These are phyloP conservation scores for Neuroterus valhalla DNA, from an alignment of 1,140 invertebrate species.

Conservation along the genomic window DNA sequence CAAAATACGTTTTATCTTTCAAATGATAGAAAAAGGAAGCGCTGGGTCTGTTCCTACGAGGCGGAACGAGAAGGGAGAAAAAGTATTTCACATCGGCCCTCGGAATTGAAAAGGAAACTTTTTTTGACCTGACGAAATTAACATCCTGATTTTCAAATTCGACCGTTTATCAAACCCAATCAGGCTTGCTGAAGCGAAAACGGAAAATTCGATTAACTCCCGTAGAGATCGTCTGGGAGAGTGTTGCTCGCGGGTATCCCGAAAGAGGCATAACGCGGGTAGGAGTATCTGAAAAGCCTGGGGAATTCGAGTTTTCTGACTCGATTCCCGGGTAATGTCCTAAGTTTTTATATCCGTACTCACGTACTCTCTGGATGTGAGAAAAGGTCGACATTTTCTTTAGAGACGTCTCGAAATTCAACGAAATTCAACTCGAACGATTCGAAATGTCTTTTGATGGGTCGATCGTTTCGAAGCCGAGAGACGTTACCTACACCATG, in stretches of 20 bases:
- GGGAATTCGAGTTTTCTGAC: slow-evolving; percentile 52
- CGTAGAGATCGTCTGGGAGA: slow-evolving; percentile 36
- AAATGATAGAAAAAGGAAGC: neutral
- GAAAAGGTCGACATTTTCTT: neutral
- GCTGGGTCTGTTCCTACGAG: neutral
- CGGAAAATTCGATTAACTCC: slow-evolving; percentile 23
- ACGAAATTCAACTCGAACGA: slow-evolving; percentile 41
- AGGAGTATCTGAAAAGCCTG: slow-evolving; percentile 71
- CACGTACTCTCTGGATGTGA: slow-evolving; percentile 52
- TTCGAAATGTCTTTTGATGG: slow-evolving; percentile 33
- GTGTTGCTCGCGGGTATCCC: slow-evolving; percentile 71
- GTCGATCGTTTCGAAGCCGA: slow-evolving; percentile 40
- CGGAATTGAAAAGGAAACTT: neutral
- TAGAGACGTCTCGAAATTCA: slow-evolving; percentile 49
- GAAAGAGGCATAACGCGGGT: slow-evolving; percentile 76
- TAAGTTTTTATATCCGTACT: slow-evolving; percentile 33
- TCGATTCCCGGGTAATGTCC: slow-evolving; percentile 52
- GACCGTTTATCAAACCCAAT: slow-evolving; percentile 59
- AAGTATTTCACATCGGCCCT: neutral
- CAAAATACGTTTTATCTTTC: slow-evolving; percentile 7
- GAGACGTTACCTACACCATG: slow-evolving; percentile 58
- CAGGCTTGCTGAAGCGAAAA: slow-evolving; percentile 34
- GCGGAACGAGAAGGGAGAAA: neutral
- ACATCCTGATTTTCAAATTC: slow-evolving; percentile 72
- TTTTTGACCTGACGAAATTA: slow-evolving; percentile 67